phyloP scores from a whole-genome alignment of 2,888 invertebrate species.

The Hydraecia micacea region DNA sequence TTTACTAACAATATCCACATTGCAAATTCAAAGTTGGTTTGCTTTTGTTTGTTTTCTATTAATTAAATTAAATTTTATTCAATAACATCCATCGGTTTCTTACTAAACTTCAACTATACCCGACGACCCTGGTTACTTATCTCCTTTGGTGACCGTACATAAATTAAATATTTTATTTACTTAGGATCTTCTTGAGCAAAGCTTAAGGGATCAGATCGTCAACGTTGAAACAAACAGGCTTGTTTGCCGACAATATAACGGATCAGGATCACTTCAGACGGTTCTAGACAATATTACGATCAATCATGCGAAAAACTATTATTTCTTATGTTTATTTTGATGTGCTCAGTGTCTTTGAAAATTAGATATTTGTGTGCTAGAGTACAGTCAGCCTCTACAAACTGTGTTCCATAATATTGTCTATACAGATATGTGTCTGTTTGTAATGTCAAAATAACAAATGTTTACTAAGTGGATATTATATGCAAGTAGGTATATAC shows the following conservation, averaged over 20 bases:
- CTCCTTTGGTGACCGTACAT: background rate
- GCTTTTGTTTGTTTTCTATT: no score
- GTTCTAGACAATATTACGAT: constrained; percentile 1
- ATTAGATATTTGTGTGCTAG: background rate
- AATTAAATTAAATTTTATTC: no score
- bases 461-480: no score
- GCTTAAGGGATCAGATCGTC: constrained; percentile 13
- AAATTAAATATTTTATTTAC: constrained; percentile 46
- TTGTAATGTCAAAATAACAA: no score
- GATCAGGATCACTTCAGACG: background rate
- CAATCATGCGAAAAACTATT: constrained; percentile 7
- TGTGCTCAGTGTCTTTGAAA: background rate
- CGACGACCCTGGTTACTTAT: no score
- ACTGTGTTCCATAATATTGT: background rate
- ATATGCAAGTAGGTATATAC: no score
- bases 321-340: constrained; percentile 13
- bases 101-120: no score
- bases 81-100: no score
- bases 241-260: constrained; percentile 24
- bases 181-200: constrained; percentile 24
- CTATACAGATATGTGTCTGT: no score
- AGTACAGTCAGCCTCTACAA: background rate
- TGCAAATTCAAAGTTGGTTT: no score
- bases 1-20: no score
- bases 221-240: constrained; percentile 16